Evolutionary conservation across 2,113 vertebrate species (phyloP).

Genomic region (Phodopus roborovskii): DNA sequence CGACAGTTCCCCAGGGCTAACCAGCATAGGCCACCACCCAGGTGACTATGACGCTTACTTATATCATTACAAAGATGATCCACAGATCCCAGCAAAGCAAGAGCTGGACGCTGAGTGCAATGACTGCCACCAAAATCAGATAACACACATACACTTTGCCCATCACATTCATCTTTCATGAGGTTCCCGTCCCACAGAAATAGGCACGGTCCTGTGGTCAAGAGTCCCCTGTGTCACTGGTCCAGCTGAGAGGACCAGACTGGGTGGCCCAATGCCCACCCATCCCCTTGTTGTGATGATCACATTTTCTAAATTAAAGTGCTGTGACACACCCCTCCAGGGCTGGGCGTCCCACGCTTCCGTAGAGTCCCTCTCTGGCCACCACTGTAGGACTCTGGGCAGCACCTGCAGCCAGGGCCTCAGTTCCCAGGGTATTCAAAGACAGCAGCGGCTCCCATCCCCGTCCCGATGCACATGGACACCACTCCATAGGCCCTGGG

Average conservation of each 20-base stretch:
- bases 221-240: too few species aligned
- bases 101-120: background rate
- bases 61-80: too few species aligned
- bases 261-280: background rate
- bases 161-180: accelerated
- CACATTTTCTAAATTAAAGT: background rate
- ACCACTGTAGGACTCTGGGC: background rate
- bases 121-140: background rate
- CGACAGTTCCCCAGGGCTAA: background rate
- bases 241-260: accelerated
- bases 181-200: background rate
- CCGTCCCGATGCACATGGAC: slow-evolving; percentile 99
- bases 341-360: background rate
- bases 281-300: background rate
- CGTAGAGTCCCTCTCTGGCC: background rate
- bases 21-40: accelerated
- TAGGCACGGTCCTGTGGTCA: accelerated
- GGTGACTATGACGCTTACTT: background rate
- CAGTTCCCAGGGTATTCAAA: slow-evolving; percentile 92
- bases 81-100: background rate
- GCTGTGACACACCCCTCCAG: background rate
- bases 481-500: slow-evolving; percentile 92
- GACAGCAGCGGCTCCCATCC: slow-evolving; percentile 96
- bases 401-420: background rate
- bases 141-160: background rate